Conservation (phyloP, 2,888 invertebrate species). For the Diploptera punctata region DNA sequence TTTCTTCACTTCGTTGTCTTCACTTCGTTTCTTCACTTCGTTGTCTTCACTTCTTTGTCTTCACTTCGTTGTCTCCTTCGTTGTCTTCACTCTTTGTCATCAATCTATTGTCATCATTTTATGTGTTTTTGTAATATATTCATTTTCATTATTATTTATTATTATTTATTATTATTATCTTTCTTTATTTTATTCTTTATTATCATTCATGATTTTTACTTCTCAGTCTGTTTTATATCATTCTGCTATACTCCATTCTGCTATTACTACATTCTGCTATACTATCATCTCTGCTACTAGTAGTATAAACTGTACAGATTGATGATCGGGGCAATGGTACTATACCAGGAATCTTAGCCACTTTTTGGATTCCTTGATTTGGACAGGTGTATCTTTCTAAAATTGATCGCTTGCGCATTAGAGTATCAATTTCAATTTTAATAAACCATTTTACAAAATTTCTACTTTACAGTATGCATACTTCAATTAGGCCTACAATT, state of each 20-base stretch:
- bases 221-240: not conserved
- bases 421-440: too few species aligned
- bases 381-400: too few species aligned
- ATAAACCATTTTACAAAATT: too few species aligned
- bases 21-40: not conserved
- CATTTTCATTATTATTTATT: not conserved
- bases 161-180: slow-evolving; percentile 54
- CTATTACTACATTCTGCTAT: too few species aligned
- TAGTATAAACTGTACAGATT: too few species aligned
- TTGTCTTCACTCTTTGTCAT: not conserved
- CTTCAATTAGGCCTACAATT: too few species aligned
- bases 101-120: not conserved
- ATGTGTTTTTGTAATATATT: not conserved
- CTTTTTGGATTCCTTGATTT: too few species aligned
- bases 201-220: not conserved
- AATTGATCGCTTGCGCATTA: too few species aligned
- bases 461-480: too few species aligned
- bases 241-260: not conserved
- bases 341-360: too few species aligned
- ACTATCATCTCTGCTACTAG: too few species aligned
- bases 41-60: not conserved
- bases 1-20: not conserved
- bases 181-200: slow-evolving; percentile 46
- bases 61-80: not conserved
- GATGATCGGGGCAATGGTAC: too few species aligned